These are phyloP conservation scores for Enteromius mattozi DNA, from an alignment of 2,797 vertebrate species.

Conservation along the genomic window DNA sequence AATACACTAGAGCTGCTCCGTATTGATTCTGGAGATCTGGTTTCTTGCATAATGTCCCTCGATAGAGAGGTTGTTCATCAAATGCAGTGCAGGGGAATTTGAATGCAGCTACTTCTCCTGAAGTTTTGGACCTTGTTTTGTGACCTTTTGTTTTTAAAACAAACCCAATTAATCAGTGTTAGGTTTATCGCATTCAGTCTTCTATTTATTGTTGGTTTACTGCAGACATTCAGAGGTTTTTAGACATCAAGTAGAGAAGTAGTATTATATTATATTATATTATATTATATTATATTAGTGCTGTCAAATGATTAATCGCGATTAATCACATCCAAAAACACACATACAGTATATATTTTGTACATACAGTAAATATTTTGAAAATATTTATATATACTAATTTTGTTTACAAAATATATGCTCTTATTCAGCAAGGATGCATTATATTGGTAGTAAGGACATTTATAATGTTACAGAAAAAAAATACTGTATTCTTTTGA, in stretches of 20 bases:
- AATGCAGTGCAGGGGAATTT: not conserved
- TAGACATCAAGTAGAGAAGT: not conserved
- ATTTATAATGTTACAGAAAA: not conserved
- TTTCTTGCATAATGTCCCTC: not conserved
- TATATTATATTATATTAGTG: not conserved
- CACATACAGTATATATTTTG: no score
- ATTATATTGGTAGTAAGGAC: not conserved
- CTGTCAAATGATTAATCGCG: no score
- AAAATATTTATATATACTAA: no score
- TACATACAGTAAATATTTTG: no score
- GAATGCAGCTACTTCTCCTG: not conserved
- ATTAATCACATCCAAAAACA: no score
- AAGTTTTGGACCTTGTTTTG: not conserved
- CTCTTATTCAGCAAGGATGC: not conserved
- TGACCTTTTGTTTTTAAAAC: not conserved
- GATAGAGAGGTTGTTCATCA: not conserved
- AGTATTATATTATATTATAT: not conserved
- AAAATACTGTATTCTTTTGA: not conserved
- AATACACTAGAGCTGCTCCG: not conserved
- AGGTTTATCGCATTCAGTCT: no score
- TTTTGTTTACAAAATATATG: not conserved
- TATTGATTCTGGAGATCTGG: not conserved
- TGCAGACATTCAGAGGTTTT: not conserved
- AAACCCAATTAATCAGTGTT: not conserved
- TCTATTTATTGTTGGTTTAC: not conserved